phyloP scores from a whole-genome alignment of 2,888 invertebrate genomes.

The Amiota communis region DNA sequence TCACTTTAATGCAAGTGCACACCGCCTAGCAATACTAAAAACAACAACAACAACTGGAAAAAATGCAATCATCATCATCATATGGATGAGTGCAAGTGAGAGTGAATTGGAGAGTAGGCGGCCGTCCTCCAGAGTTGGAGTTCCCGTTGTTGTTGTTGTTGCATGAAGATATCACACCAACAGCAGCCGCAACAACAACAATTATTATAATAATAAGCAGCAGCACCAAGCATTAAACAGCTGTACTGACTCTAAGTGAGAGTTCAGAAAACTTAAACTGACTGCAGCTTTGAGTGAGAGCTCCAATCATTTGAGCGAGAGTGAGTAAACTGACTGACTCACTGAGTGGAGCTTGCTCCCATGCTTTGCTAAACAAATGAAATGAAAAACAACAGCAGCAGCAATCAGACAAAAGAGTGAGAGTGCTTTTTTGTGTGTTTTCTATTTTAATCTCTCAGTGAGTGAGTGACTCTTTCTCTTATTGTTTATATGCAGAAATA shows the following conservation, averaged over 20 bases:
- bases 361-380: too few relatives aligned
- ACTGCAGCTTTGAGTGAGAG: too few relatives aligned
- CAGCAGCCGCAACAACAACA: too few relatives aligned
- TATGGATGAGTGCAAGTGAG: conserved; percentile 14
- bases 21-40: background rate
- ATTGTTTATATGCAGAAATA: conserved; percentile 57
- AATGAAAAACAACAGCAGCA: background rate
- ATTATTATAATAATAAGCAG: too few relatives aligned
- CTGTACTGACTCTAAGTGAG: too few relatives aligned
- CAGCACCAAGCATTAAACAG: too few relatives aligned
- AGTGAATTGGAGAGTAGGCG: conserved; percentile 16
- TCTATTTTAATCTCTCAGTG: background rate
- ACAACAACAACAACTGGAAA: background rate
- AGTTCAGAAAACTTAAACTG: too few relatives aligned
- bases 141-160: too few relatives aligned
- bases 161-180: too few relatives aligned
- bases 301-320: too few relatives aligned
- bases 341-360: too few relatives aligned
- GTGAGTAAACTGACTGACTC: too few relatives aligned
- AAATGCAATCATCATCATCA: background rate
- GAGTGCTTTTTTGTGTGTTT: conserved; percentile 21
- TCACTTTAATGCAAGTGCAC: conserved; percentile 34
- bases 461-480: background rate
- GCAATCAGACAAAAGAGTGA: background rate
- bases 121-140: background rate